phyloP scores from a whole-genome alignment of 2,888 invertebrate species.

The Crossocerus cetratus region DNA sequence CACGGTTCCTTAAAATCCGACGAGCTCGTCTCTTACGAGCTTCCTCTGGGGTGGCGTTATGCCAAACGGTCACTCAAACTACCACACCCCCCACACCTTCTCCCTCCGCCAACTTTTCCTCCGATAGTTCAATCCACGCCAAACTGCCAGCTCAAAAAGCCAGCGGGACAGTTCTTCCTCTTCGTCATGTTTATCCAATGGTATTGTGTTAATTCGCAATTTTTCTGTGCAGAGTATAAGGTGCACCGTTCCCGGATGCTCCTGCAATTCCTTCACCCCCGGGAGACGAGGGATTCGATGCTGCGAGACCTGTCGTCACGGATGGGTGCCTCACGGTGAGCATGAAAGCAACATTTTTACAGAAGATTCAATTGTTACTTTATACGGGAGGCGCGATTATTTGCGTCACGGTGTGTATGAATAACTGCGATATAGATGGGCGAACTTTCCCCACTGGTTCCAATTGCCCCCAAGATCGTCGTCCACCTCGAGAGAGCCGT shows the following conservation, averaged over 20 bases:
- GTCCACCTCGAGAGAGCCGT: not conserved
- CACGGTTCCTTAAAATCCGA: slow-evolving; percentile 76
- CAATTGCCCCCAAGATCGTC: not conserved
- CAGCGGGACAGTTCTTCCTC: slow-evolving; percentile 19
- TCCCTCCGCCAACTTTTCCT: slow-evolving; percentile 48
- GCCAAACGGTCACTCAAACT: slow-evolving; percentile 73
- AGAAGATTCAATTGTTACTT: too few relatives aligned
- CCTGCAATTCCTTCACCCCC: slow-evolving; percentile 85
- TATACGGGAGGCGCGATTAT: too few relatives aligned
- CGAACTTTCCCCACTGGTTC: too few relatives aligned
- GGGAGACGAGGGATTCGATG: slow-evolving; percentile 83
- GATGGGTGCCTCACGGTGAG: slow-evolving; percentile 88
- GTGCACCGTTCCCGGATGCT: slow-evolving; percentile 83
- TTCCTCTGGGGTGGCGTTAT: slow-evolving; percentile 70
- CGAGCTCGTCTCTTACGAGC: slow-evolving; percentile 48
- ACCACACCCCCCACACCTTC: slow-evolving; percentile 59
- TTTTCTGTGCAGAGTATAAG: slow-evolving; percentile 79
- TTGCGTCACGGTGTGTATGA: too few relatives aligned
- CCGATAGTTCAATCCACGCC: slow-evolving; percentile 60
- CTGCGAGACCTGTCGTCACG: slow-evolving; percentile 85
- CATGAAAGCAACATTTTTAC: slow-evolving; percentile 39
- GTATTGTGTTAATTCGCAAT: not conserved
- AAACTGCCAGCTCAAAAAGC: slow-evolving; percentile 38
- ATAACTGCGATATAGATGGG: too few relatives aligned
- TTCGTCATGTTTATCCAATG: not conserved